A percentile compares a stretch with the other conserved stretches of the same genome.
Conservation (phyloP, 1,140 invertebrate genomes). For the Pogonomyrmex barbatus region DNA sequence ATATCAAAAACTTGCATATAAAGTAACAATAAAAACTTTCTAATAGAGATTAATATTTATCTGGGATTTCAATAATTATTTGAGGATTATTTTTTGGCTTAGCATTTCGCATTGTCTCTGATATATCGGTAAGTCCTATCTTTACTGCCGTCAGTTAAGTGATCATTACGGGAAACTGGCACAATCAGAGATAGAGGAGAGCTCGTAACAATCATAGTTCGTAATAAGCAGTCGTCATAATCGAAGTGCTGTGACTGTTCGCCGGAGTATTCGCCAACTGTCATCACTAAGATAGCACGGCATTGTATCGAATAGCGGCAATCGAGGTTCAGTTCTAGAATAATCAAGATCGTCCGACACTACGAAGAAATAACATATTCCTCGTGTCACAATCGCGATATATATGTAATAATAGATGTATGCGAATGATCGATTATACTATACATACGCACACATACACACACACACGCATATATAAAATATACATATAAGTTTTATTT, state of each 20-base stretch:
- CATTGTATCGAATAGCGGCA: slow-evolving; percentile 4
- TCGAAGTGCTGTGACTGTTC: slow-evolving; percentile 29
- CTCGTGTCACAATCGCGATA: not conserved
- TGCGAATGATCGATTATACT: too few species aligned
- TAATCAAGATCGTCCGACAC: not conserved
- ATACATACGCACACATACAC: too few species aligned
- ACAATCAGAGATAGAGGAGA: slow-evolving; percentile 29
- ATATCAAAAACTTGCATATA: not conserved
- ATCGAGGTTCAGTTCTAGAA: not conserved
- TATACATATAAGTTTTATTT: too few species aligned
- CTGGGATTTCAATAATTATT: not conserved
- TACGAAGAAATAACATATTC: slow-evolving; percentile 17
- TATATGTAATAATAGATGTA: not conserved
- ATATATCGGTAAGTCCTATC: not conserved
- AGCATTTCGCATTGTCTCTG: not conserved
- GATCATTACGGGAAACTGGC: slow-evolving; percentile 19
- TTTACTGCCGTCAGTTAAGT: not conserved
- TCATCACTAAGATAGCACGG: slow-evolving; percentile 47
- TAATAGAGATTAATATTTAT: not conserved
- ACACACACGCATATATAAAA: too few species aligned
- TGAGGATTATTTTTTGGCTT: not conserved
- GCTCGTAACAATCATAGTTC: slow-evolving; percentile 22
- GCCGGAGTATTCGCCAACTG: slow-evolving; percentile 27
- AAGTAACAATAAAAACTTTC: not conserved
- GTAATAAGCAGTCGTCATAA: slow-evolving; percentile 31